phyloP scores from a whole-genome alignment of 2,888 invertebrate genomes.

The Emmelina monodactyla region DNA sequence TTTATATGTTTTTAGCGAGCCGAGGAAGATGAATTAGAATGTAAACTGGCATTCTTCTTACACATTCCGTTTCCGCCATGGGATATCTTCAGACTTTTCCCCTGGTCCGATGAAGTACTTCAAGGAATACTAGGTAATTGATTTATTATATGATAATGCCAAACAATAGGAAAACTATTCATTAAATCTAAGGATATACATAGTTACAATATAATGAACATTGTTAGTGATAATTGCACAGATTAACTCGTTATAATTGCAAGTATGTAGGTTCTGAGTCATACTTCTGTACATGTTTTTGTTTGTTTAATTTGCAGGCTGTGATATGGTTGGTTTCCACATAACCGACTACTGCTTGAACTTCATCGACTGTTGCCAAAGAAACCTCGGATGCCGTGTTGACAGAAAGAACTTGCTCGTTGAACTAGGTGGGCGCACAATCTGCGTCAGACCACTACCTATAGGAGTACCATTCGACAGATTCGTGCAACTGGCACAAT shows the following conservation, averaged over 20 bases:
- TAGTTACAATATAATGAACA: background rate
- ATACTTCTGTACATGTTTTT: too few relatives aligned
- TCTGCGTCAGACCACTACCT: constrained; percentile 83
- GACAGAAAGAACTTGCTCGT: constrained; percentile 87
- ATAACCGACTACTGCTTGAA: constrained; percentile 90
- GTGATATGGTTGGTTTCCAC: constrained; percentile 94
- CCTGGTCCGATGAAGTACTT: constrained; percentile 93
- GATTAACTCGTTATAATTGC: too few relatives aligned
- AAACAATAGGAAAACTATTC: too few relatives aligned
- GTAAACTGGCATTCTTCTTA: constrained; percentile 89
- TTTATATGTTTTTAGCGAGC: constrained; percentile 62
- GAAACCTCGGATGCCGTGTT: constrained; percentile 85
- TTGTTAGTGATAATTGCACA: background rate
- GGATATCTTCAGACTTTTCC: constrained; percentile 90
- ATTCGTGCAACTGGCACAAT: constrained; percentile 82
- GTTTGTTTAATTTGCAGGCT: constrained; percentile 57
- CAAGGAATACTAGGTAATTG: constrained; percentile 84
- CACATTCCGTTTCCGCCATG: constrained; percentile 96
- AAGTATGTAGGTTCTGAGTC: too few relatives aligned
- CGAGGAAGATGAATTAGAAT: constrained; percentile 78
- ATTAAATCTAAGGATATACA: too few relatives aligned
- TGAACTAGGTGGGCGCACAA: constrained; percentile 86
- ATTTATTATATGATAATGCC: background rate
- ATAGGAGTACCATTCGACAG: constrained; percentile 90
- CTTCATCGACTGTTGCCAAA: constrained; percentile 90